These are phyloP conservation scores for Nomada ferruginata DNA, from an alignment of 2,888 invertebrate genomes.

Conservation along the genomic window DNA sequence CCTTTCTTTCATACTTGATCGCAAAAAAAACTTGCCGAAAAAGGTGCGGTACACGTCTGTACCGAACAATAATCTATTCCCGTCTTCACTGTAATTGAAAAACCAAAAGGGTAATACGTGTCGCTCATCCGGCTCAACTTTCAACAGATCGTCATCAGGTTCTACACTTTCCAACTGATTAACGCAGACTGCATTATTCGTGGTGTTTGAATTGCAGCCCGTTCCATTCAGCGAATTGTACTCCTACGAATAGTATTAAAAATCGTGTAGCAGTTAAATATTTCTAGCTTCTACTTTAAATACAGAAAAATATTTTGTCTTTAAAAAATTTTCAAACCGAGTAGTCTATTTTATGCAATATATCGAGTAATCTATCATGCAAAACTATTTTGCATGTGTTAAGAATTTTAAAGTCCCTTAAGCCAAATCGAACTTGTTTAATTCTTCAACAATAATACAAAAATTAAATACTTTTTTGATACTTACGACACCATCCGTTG, in stretches of 20 bases:
- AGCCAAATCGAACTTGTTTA: no score
- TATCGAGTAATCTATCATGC: no score
- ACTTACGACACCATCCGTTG: conserved; percentile 41
- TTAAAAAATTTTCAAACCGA: no score
- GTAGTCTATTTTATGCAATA: neutral
- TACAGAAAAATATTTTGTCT: no score
- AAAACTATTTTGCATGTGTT: neutral
- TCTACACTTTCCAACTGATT: conserved; percentile 88
- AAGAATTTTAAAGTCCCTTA: no score
- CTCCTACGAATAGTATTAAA: conserved; percentile 85
- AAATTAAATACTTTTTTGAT: neutral
- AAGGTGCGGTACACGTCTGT: neutral
- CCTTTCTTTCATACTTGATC: neutral
- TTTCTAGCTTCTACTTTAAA: neutral
- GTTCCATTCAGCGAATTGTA: conserved; percentile 91
- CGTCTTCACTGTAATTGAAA: conserved; percentile 19
- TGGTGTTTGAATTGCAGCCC: conserved; percentile 83
- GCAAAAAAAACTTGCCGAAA: conserved; percentile 6
- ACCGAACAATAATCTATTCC: neutral
- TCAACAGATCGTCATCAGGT: conserved; percentile 76
- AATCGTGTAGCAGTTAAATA: neutral
- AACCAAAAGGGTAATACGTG: conserved; percentile 40
- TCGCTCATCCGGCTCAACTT: conserved; percentile 1
- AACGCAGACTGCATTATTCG: conserved; percentile 86
- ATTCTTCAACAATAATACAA: no score